These are phyloP conservation scores for Sebastes flavidus DNA, from an alignment of 2,797 vertebrate genomes.

Conservation along the genomic window DNA sequence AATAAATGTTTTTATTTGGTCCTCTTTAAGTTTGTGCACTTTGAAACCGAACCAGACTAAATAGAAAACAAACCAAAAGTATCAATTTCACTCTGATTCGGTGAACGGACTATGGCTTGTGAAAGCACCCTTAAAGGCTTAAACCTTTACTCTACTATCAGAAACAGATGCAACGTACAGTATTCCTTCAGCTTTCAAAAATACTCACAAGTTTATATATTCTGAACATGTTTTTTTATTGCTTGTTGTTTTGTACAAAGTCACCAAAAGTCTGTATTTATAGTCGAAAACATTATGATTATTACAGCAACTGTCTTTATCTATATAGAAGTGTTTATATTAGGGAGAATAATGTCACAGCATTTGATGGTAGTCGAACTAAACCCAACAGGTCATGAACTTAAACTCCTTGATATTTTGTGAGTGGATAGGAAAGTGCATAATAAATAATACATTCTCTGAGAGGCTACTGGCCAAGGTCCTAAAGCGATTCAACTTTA, in stretches of 20 bases:
- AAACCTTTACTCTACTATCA: neutral
- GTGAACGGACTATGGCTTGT: no score
- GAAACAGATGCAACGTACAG: neutral
- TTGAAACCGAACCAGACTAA: neutral
- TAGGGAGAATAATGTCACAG: neutral
- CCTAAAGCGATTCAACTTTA: neutral
- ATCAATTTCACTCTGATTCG: no score
- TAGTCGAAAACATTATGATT: neutral
- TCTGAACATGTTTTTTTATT: neutral
- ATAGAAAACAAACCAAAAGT: neutral
- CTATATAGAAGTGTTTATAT: neutral
- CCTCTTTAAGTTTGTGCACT: neutral
- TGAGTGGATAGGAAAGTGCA: neutral
- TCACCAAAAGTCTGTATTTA: neutral
- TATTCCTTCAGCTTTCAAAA: neutral
- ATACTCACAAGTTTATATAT: neutral
- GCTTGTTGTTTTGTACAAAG: neutral
- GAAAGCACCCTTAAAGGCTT: neutral
- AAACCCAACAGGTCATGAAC: neutral
- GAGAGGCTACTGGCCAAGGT: neutral
- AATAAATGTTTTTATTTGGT: neutral
- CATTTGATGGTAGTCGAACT: neutral
- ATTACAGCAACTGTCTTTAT: neutral
- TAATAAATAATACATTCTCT: neutral
- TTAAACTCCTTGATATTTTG: neutral